Base-by-base conservation (phyloP, 2,113 vertebrate genomes). In the Equus quagga region DNA sequence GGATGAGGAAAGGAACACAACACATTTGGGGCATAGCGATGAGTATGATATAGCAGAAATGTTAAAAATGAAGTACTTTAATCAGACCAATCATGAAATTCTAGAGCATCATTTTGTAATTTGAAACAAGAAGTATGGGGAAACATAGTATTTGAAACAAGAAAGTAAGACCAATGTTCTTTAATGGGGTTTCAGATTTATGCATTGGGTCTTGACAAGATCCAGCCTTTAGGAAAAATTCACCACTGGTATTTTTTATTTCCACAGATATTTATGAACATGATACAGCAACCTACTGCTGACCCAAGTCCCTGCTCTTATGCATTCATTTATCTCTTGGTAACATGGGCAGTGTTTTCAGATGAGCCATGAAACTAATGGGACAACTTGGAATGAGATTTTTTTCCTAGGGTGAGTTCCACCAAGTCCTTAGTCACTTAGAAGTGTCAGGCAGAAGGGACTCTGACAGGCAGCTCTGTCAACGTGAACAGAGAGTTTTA, bases 401-500 rank as follows among this genome's bases (percentile, higher is more conserved):
- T 95, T 31, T 96, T 82, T 1, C 1, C 26, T 94, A 15, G 1
- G 49, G 49, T 65, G n/a, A 89, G 83, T 49, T 21, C 94, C 41
- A 6, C 2, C 15, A 95, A 21, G 81, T 97, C 89, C 58, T 97
- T 62, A 97, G 26, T 82, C 84, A 98, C 76, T 60, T 76, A 49
- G 1, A 23, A 76, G 26, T 94, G 86, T 92, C 79, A 86, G 24
- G 23, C 88, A 70, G 41, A 89, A 80, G 95, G 72, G 64, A 83
- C 23, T 75, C 70, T 97, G 94, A 96, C 46, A 97, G 85, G 82
- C 97, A 64, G 23, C 94, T 98, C 95, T 18, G 49, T 93, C 98
- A 98, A 73, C 10, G 23, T 96, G 90, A 98, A 92, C 49, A 91
- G 81, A 95, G 92, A 89, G 98, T 97, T 91, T 98, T 99, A 92